These are phyloP conservation scores for Sminthopsis crassicaudata DNA, from an alignment of 2,113 vertebrate genomes.

Conservation along the genomic window DNA sequence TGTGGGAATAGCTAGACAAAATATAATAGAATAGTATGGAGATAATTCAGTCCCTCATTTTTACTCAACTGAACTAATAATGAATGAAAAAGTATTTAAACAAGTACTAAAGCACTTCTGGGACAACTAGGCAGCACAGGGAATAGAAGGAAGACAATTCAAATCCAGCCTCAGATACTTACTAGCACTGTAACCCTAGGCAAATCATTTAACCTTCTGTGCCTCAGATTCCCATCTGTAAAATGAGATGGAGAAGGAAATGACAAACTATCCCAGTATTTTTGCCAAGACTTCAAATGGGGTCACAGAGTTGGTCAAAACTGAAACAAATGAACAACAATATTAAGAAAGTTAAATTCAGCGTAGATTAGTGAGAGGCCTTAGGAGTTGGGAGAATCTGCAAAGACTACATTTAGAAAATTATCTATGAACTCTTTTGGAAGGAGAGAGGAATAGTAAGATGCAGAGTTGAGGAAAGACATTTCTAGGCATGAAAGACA, in stretches of 20 bases:
- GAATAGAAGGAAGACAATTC: not conserved
- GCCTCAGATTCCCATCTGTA: not conserved
- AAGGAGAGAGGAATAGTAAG: not conserved
- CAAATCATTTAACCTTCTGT: not conserved
- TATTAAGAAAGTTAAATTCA: not conserved
- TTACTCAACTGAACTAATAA: no score
- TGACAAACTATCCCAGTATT: not conserved
- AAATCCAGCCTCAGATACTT: not conserved
- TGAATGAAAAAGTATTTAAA: no score
- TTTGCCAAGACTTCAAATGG: not conserved
- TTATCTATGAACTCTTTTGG: not conserved
- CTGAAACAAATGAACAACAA: not conserved
- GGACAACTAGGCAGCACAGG: not conserved
- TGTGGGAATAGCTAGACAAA: no score
- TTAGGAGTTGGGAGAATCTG: not conserved
- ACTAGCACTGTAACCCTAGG: not conserved
- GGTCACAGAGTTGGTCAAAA: not conserved
- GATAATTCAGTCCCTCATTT: no score
- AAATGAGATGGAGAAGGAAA: not conserved
- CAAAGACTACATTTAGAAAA: not conserved
- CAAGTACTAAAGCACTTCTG: not conserved
- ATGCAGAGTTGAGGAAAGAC: not conserved
- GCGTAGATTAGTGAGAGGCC: not conserved
- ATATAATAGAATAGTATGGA: no score
- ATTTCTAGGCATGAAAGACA: not conserved